A percentile compares a stretch with the other conserved stretches of the same genome.
Conservation (phyloP, 1,140 invertebrate species). For the Tetragonula clypearis region DNA sequence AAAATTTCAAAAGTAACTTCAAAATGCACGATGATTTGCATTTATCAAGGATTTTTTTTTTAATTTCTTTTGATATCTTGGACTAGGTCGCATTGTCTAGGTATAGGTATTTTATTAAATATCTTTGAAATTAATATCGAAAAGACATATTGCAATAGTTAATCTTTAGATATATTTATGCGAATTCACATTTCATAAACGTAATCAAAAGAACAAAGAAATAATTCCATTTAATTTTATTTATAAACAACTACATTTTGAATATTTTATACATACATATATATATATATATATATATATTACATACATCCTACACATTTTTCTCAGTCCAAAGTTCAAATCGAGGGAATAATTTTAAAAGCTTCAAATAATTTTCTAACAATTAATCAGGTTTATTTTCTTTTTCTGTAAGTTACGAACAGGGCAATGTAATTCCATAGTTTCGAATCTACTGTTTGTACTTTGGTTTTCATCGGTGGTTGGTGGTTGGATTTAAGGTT, state of each 20-base stretch:
- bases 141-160: no score
- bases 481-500: neutral
- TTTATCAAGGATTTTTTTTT: neutral
- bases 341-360: neutral
- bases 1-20: neutral
- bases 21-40: neutral
- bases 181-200: no score
- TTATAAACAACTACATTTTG: no score
- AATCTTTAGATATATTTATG: no score
- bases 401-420: neutral
- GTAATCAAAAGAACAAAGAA: no score
- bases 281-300: no score
- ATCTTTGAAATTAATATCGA: neutral
- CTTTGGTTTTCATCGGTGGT: neutral
- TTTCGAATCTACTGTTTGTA: neutral
- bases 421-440: neutral
- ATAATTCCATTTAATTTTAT: no score
- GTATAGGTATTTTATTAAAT: neutral
- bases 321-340: no score
- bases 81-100: neutral
- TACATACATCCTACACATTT: no score
- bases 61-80: neutral
- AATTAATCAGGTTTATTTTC: neutral
- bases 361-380: neutral
- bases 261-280: no score